Conservation (phyloP, 2,797 vertebrate species). For the Chaenodraco wilsoni region DNA sequence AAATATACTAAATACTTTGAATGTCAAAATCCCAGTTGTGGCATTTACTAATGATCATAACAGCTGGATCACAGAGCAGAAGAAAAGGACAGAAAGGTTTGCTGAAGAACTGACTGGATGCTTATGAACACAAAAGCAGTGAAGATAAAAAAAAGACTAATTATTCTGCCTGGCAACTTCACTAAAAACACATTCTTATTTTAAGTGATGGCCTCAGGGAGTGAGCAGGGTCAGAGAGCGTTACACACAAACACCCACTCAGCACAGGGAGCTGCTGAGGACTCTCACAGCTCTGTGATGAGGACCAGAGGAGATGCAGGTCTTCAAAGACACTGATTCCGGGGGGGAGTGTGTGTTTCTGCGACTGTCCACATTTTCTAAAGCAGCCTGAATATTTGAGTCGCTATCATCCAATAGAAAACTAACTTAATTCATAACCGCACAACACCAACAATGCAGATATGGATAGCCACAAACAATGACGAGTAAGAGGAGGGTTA, state of each 20-base stretch:
- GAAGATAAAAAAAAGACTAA: slow-evolving; percentile 40
- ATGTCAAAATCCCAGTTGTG: background rate
- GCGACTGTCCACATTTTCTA: background rate
- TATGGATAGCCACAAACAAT: background rate
- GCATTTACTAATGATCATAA: slow-evolving; percentile 12
- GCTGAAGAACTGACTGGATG: background rate
- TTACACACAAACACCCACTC: slow-evolving; percentile 55
- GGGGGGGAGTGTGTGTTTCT: no score
- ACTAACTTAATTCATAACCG: background rate
- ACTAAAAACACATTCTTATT: slow-evolving; percentile 55
- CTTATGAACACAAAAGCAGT: slow-evolving; percentile 29
- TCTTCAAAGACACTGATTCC: slow-evolving; percentile 4
- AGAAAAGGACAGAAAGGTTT: slow-evolving; percentile 3
- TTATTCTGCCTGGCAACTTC: slow-evolving; percentile 47
- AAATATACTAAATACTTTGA: background rate
- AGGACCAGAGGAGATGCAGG: slow-evolving; percentile 24
- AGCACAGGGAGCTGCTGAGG: slow-evolving; percentile 20
- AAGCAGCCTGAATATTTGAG: background rate
- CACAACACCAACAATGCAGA: no score
- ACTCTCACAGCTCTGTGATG: slow-evolving; percentile 11
- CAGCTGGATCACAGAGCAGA: slow-evolving; percentile 10
- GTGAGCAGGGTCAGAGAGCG: slow-evolving; percentile 27
- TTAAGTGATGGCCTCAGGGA: slow-evolving; percentile 38
- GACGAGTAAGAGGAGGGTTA: background rate
- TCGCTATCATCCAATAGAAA: background rate